Evolutionary conservation across 2,888 invertebrate species (phyloP).

Genomic region (Chaetoderma sp.): DNA sequence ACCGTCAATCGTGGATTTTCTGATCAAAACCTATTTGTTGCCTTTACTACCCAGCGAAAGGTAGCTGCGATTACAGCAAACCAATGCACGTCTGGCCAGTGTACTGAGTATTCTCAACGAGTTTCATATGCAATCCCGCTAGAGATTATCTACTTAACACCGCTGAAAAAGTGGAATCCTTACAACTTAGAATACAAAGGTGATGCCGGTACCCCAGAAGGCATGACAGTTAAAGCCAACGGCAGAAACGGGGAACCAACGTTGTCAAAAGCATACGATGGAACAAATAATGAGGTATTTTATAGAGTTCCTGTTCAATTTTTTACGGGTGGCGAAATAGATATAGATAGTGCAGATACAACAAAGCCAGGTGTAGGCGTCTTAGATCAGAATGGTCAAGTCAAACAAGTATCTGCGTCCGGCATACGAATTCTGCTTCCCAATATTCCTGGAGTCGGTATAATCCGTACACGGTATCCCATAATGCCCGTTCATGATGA

Average conservation of each 20-base stretch:
- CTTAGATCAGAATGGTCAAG: conserved; percentile 31
- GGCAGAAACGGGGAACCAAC: conserved; percentile 32
- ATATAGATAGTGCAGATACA: conserved; percentile 40
- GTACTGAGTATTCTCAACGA: conserved; percentile 26
- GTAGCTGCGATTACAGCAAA: conserved; percentile 39
- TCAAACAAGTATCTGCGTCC: conserved; percentile 39
- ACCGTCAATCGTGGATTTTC: conserved; percentile 34
- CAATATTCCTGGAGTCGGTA: conserved; percentile 49
- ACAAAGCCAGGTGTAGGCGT: conserved; percentile 36
- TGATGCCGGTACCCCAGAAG: neutral
- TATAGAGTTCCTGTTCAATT: conserved; percentile 44
- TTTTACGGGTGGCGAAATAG: conserved; percentile 32
- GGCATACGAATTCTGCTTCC: too few relatives aligned
- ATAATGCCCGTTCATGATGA: conserved; percentile 53
- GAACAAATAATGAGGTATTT: conserved; percentile 34
- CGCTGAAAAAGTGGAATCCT: conserved; percentile 58
- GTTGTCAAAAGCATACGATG: conserved; percentile 40
- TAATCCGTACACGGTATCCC: conserved; percentile 50
- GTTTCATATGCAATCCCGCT: conserved; percentile 56
- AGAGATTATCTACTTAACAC: too few relatives aligned
- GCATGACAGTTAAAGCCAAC: neutral
- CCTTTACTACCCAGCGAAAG: conserved; percentile 45
- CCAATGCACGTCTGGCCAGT: too few relatives aligned
- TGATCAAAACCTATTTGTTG: too few relatives aligned
- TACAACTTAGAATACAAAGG: conserved; percentile 40